phyloP scores from a whole-genome alignment of 2,113 vertebrate species.

The Crotalus helleri region DNA sequence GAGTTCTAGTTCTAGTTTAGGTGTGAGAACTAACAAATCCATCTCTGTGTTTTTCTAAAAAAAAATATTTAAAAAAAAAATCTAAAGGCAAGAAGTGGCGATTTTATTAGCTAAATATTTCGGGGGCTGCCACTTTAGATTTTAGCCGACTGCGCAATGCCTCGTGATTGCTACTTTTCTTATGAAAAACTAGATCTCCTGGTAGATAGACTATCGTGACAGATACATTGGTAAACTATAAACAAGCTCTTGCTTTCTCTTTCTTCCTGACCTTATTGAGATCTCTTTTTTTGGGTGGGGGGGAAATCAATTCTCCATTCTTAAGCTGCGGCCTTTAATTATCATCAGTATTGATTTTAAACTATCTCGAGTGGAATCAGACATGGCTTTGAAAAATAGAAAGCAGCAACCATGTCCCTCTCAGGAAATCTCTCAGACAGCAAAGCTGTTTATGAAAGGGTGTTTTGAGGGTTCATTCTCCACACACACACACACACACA shows the following conservation, averaged over 20 bases:
- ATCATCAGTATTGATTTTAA: conserved; percentile 59
- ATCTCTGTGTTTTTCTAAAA: background rate
- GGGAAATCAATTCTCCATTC: conserved; percentile 59
- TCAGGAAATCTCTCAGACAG: conserved; percentile 5
- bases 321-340: conserved; percentile 58
- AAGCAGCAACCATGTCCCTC: background rate
- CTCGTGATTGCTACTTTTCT: background rate
- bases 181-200: conserved; percentile 24
- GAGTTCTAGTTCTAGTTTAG: background rate
- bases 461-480: conserved; percentile 14
- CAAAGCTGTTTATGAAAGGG: conserved; percentile 19
- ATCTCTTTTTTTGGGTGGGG: conserved; percentile 24
- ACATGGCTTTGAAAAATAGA: conserved; percentile 8
- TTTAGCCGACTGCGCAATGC: background rate
- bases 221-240: conserved; percentile 44
- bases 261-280: conserved; percentile 45
- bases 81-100: background rate
- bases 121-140: background rate
- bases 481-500: background rate
- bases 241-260: conserved; percentile 42
- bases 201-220: conserved; percentile 19
- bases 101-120: background rate
- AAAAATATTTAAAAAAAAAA: background rate
- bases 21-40: background rate
- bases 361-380: conserved; percentile 29